Evolutionary conservation across 1,140 invertebrate species (phyloP).

Genomic region (Propsilocerus akamusi): DNA sequence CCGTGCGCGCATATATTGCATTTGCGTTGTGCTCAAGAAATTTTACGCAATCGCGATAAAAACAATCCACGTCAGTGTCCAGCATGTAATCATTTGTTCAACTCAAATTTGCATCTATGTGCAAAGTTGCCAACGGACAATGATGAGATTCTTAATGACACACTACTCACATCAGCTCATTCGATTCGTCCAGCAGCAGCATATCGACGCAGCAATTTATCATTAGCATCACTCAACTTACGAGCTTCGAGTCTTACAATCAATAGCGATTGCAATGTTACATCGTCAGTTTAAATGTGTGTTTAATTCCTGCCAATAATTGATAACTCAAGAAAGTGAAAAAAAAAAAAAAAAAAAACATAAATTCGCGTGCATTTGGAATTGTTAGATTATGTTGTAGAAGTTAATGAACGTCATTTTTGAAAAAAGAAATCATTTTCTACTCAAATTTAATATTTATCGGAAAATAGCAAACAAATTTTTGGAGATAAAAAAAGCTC

Average conservation of each 20-base stretch:
- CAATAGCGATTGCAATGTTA: constrained; percentile 11
- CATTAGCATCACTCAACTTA: constrained; percentile 19
- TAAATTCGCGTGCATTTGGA: not conserved
- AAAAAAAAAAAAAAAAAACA: not conserved
- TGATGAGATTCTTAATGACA: not conserved
- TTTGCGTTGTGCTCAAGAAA: constrained; percentile 47
- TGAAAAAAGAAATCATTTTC: no score
- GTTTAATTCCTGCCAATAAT: no score
- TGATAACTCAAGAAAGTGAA: not conserved
- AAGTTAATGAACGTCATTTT: no score
- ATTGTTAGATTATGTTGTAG: no score
- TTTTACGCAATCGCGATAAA: constrained; percentile 41
- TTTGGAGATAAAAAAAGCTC: no score
- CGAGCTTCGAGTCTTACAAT: constrained; percentile 21
- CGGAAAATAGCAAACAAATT: no score
- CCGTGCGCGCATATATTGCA: constrained; percentile 72
- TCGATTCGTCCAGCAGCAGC: constrained; percentile 6
- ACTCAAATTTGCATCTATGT: constrained; percentile 29
- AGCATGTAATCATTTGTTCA: constrained; percentile 41
- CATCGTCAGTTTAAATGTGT: not conserved
- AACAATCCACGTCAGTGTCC: constrained; percentile 40
- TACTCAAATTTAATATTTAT: no score
- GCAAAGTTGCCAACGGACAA: not conserved
- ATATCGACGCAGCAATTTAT: constrained; percentile 18
- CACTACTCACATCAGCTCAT: not conserved